A percentile compares a stretch with the other conserved stretches of the same genome.
phyloP scores from a whole-genome alignment of 64 coral and sea anemone genomes.

The Porites lutea region DNA sequence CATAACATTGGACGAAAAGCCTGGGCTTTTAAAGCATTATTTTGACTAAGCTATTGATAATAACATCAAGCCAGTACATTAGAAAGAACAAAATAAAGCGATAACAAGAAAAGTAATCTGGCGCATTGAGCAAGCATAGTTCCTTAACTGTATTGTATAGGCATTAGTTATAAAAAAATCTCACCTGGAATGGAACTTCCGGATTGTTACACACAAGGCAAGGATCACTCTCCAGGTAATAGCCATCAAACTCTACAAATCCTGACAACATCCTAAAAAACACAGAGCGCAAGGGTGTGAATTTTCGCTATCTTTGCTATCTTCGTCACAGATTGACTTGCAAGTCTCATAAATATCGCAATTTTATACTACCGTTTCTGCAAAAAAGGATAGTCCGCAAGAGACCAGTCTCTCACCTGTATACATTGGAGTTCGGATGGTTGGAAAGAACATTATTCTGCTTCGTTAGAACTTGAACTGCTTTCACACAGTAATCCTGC shows the following conservation, averaged over 20 bases:
- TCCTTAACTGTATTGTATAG: too few relatives aligned
- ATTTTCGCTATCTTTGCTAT: too few relatives aligned
- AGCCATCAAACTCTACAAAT: slow-evolving; percentile 98
- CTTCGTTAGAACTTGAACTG: slow-evolving; percentile 85
- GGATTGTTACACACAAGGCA: slow-evolving; percentile 99
- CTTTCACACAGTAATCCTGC: slow-evolving; percentile 88
- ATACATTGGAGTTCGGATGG: slow-evolving; percentile 97
- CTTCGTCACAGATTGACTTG: too few relatives aligned
- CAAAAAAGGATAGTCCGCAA: not conserved
- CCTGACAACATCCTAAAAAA: slow-evolving; percentile 89
- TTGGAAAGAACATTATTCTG: slow-evolving; percentile 96
- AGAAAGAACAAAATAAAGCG: too few relatives aligned
- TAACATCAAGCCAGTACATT: too few relatives aligned
- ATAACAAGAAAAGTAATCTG: too few relatives aligned
- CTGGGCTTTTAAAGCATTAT: too few relatives aligned
- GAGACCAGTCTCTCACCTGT: slow-evolving; percentile 60
- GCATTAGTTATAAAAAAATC: not conserved
- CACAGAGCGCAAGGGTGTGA: not conserved
- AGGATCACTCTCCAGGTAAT: slow-evolving; percentile 98
- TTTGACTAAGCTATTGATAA: too few relatives aligned
- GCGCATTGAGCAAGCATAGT: too few relatives aligned
- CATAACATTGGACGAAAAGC: too few relatives aligned
- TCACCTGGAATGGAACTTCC: slow-evolving; percentile 93
- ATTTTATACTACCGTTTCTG: too few relatives aligned
- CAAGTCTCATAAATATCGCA: too few relatives aligned